Evolutionary conservation across 1,140 invertebrate species (phyloP), one percentile per base, ranked within the genome.

Genomic region (Charaxes varanes): DNA sequence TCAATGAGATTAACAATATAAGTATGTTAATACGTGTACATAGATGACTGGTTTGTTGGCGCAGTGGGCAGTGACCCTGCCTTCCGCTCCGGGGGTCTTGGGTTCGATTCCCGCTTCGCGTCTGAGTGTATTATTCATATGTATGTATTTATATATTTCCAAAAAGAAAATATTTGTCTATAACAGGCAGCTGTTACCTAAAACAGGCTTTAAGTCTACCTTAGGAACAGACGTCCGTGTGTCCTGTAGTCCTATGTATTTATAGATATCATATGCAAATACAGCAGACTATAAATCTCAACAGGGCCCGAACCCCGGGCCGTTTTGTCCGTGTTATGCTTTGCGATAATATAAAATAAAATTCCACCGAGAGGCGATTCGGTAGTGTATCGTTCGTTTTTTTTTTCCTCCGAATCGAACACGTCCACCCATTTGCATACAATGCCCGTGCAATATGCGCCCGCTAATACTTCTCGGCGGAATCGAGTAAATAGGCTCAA

Each of bases 391-490:
- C 37, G 32, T 52, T 53, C 50, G 40, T 55, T 41, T 47, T 47
- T 56, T 62, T 64, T 57, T 63, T 61, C 43, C 35, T 64, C n/a
- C 66, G 67, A 59, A 28, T 14, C 27, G 64, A 54, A 74, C 70
- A 74, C 61, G 67, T 65, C 46, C 46, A 27, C 19, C 41, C 41
- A 72, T 74, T 74, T 71, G 70, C 70, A 74, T 71, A 74, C 70
- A 74, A 74, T 74, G 58, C 61, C 19, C 17, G 71, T 72, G 71
- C 71, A 72, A 72, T 76, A 76, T 70, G 71, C 61, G 71, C 55
- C 33, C 51, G 62, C 60, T 69, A 67, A 69, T 67, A 62, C 52
- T 26, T 33, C 26, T 32, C 33, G 38, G 33, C 40, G 48, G 46
- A 35, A 32, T 46, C 41, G 44, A 40, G 43, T 52, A 52, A 52